A percentile compares a stretch with the other conserved stretches of the same genome.
phyloP scores from a whole-genome alignment of 2,888 invertebrate species.

The Cordilura impudica region DNA sequence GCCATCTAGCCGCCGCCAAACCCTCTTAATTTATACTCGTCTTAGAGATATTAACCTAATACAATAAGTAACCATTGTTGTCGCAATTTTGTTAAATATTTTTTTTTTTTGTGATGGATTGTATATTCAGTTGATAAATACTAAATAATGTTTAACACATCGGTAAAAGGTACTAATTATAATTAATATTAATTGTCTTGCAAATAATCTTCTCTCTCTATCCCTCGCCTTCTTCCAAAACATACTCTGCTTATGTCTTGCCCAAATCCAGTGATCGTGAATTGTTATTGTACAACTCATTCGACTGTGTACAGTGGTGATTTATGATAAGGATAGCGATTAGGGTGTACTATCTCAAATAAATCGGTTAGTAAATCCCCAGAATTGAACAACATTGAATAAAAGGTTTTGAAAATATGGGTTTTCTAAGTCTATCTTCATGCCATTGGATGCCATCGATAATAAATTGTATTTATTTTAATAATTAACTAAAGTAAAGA shows the following conservation, averaged over 20 bases:
- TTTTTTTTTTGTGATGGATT: not conserved
- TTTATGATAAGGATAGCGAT: not conserved
- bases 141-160: not conserved
- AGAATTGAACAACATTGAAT: too few relatives aligned
- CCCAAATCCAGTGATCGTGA: not conserved
- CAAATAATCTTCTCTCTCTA: not conserved
- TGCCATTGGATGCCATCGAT: too few relatives aligned
- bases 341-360: too few relatives aligned
- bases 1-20: slow-evolving; percentile 11
- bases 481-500: too few relatives aligned
- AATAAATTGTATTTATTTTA: too few relatives aligned
- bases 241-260: not conserved
- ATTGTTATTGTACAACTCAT: too few relatives aligned
- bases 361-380: too few relatives aligned
- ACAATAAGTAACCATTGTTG: not conserved
- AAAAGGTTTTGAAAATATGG: too few relatives aligned
- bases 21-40: not conserved
- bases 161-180: not conserved
- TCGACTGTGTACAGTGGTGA: too few relatives aligned
- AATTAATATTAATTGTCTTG: not conserved
- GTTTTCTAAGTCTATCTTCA: too few relatives aligned
- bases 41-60: not conserved
- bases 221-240: too few relatives aligned
- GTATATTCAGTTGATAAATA: not conserved
- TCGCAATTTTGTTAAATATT: not conserved